A percentile compares a stretch with the other conserved stretches of the same genome.
Evolutionary conservation across 2,797 vertebrate genomes (phyloP).

Genomic region (Oreortyx pictus): DNA sequence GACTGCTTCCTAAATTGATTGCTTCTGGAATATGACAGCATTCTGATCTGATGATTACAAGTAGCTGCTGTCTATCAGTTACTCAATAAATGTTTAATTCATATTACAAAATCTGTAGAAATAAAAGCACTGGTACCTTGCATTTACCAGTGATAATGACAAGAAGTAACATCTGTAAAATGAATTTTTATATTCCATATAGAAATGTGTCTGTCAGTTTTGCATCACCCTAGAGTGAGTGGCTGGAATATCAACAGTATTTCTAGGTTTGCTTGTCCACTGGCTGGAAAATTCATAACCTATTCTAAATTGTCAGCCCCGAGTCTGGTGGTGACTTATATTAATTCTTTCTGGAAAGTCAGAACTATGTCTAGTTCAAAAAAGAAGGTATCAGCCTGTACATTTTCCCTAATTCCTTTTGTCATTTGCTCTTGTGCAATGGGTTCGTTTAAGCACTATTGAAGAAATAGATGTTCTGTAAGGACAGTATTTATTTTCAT

Average conservation of each 20-base stretch:
- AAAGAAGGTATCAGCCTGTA: background rate
- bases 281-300: background rate
- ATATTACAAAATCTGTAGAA: background rate
- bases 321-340: background rate
- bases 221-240: background rate
- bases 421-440: background rate
- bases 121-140: background rate
- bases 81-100: background rate
- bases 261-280: background rate
- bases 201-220: background rate
- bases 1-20: background rate
- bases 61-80: background rate
- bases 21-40: background rate
- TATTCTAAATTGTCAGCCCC: background rate
- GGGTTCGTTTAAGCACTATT: background rate
- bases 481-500: background rate
- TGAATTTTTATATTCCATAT: background rate
- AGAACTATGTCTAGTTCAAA: background rate
- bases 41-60: background rate
- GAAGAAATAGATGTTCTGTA: background rate
- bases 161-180: background rate
- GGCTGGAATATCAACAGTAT: background rate
- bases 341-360: background rate
- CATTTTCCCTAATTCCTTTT: background rate
- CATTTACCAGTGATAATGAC: background rate